Evolutionary conservation across 2,888 invertebrate species (phyloP), one percentile per base, ranked within the genome.

Genomic region (Acanthopleura granulata): DNA sequence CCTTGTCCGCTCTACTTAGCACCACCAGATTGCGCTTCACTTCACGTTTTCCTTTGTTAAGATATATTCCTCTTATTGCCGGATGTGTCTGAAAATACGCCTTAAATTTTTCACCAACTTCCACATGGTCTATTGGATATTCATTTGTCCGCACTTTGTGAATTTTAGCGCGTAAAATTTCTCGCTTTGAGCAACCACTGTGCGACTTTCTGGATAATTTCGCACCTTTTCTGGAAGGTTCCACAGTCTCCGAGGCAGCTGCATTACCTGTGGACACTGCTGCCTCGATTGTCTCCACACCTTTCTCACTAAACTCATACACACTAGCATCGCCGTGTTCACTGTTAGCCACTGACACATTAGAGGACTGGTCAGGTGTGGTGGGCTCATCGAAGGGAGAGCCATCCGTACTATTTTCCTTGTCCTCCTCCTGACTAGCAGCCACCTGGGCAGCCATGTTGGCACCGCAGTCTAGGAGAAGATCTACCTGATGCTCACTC

Each of bases 21-120:
- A 61, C 71, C 0, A 86, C 86, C 29, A 86, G 75, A 61, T 82
- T 75, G 50, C 79, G 80, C 73, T 88, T 88, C 3, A 87, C 79
- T 71, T 86, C 82, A 14, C 88, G 76, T 77, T 88, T 88, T 3
- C 88, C 88, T 70, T 85, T 85, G 73, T 87, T 86, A 12, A 88
- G 75, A 72, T 85, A 85, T 12, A 87, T 84, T 14, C 85, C 86
- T 73, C 78, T 79, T 6, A 87, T 79, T 29, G 81, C 62, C 12
- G 83, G 83, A 79, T 88, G 88, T 18, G 81, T 78, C 40, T 79
- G 76, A 14, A 82, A 76, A 78, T 84, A 86, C 16, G 80, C 76
- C 70, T 82, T 80, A 11, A 85, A 78, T 62, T 77, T 79, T 49
- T 76, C 72, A 0, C 86, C 86, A n/a, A 82, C 82, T 69, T 81